Percentiles rank a stretch among this genome's conserved stretches.
phyloP scores from a whole-genome alignment of 2,113 vertebrate species.

The Chaetodon auriga region DNA sequence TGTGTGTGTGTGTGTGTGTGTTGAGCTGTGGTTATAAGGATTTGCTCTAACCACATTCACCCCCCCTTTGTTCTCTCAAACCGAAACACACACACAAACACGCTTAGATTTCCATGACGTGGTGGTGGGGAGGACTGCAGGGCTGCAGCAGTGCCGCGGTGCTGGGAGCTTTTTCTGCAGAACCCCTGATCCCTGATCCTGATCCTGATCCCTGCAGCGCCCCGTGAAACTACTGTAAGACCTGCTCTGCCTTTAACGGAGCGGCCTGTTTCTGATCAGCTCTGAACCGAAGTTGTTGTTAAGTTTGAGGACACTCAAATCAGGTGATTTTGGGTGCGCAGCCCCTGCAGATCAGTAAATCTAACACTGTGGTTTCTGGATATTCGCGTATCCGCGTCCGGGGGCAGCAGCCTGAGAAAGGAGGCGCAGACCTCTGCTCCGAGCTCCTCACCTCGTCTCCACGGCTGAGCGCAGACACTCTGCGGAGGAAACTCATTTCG shows the following conservation, averaged over 20 bases:
- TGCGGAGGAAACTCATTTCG: too few species aligned
- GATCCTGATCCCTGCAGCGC: slow-evolving; percentile 50
- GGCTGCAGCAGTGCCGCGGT: slow-evolving; percentile 54
- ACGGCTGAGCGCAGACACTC: too few species aligned
- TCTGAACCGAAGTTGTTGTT: neutral
- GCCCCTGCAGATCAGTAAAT: too few species aligned
- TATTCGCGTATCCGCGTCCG: too few species aligned
- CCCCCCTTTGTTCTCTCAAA: slow-evolving; percentile 70
- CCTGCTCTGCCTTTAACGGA: slow-evolving; percentile 11
- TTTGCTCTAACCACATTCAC: slow-evolving; percentile 76
- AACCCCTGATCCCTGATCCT: slow-evolving; percentile 32
- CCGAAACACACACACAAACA: slow-evolving; percentile 53
- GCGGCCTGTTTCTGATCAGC: neutral
- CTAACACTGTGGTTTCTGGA: too few species aligned
- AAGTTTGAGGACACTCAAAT: neutral
- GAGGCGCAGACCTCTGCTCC: too few species aligned
- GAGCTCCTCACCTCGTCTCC: too few species aligned
- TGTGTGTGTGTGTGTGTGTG: slow-evolving; percentile 15
- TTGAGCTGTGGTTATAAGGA: slow-evolving; percentile 74
- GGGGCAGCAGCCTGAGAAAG: too few species aligned
- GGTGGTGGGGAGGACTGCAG: slow-evolving; percentile 64
- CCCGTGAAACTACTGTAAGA: slow-evolving; percentile 23
- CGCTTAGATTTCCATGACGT: slow-evolving; percentile 75
- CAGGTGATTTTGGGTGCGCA: neutral
- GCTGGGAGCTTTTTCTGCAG: slow-evolving; percentile 44